Percentiles rank a stretch among this genome's conserved stretches.
Evolutionary conservation across 2,797 vertebrate genomes (phyloP).

Genomic region (Pygocentrus nattereri): DNA sequence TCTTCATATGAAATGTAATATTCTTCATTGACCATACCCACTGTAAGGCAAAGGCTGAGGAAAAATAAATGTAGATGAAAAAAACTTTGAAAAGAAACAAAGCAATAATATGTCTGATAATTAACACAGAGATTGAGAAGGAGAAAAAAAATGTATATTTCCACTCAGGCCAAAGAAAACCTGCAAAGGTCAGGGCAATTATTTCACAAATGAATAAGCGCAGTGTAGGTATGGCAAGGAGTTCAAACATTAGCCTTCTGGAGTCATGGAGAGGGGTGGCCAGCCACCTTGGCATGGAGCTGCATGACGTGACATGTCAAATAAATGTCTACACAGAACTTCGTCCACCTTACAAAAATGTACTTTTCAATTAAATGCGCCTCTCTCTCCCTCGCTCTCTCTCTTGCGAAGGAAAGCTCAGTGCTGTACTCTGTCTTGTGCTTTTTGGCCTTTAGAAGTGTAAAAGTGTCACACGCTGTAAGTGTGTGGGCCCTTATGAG

Average conservation of each 20-base stretch:
- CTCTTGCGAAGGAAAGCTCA: slow-evolving; percentile 51
- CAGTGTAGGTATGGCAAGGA: slow-evolving; percentile 68
- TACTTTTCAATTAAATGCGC: slow-evolving; percentile 61
- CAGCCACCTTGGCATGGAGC: slow-evolving; percentile 62
- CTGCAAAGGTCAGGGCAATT: slow-evolving; percentile 70
- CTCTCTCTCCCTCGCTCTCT: slow-evolving; percentile 22
- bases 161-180: slow-evolving; percentile 66
- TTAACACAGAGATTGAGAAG: slow-evolving; percentile 57
- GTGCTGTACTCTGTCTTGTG: slow-evolving; percentile 49
- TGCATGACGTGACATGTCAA: slow-evolving; percentile 74
- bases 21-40: slow-evolving; percentile 33
- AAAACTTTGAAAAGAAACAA: slow-evolving; percentile 19
- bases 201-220: slow-evolving; percentile 72
- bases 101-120: slow-evolving; percentile 59
- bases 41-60: slow-evolving; percentile 1
- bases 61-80: slow-evolving; percentile 31
- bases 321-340: slow-evolving; percentile 72
- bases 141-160: slow-evolving; percentile 48
- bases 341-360: slow-evolving; percentile 64
- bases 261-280: slow-evolving; percentile 62
- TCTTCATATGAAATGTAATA: slow-evolving; percentile 49
- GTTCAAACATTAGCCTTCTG: slow-evolving; percentile 68
- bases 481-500: slow-evolving; percentile 45
- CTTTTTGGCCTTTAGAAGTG: slow-evolving; percentile 61
- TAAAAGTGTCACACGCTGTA: slow-evolving; percentile 64